Percentiles rank a stretch among this genome's conserved stretches.
Conservation (phyloP, 2,797 vertebrate genomes). For the Acanthurus tractus region DNA sequence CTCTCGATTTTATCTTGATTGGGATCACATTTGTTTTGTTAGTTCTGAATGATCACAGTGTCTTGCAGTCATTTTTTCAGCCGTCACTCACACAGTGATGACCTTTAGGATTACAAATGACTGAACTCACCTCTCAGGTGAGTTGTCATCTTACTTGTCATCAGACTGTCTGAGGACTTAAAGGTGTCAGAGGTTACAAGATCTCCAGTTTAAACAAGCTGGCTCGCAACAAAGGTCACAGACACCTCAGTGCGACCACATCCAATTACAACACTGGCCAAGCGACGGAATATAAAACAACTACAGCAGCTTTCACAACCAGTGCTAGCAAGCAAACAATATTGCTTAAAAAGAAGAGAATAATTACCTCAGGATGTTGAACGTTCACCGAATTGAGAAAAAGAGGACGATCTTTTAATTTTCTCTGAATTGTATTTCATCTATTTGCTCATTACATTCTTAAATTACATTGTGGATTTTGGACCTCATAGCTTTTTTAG, state of each 20-base stretch:
- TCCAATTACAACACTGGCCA: constrained; percentile 67
- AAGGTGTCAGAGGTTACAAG: constrained; percentile 67
- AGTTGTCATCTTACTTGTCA: constrained; percentile 62
- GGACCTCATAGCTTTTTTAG: background rate
- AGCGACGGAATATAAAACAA: constrained; percentile 56
- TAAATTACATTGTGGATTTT: constrained; percentile 6
- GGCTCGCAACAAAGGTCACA: constrained; percentile 72
- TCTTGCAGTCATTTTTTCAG: background rate
- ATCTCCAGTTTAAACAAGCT: constrained; percentile 74
- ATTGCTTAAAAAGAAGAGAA: constrained; percentile 1
- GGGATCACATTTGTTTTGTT: background rate
- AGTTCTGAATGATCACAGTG: background rate
- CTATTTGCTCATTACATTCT: background rate
- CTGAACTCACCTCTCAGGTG: constrained; percentile 37
- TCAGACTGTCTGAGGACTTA: constrained; percentile 65
- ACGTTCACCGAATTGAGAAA: background rate
- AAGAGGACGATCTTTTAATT: background rate
- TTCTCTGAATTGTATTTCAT: background rate
- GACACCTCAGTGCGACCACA: constrained; percentile 58
- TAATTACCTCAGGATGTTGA: constrained; percentile 9
- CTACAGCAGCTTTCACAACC: constrained; percentile 27
- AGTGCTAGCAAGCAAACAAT: constrained; percentile 1
- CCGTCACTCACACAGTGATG: background rate
- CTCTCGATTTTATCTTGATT: background rate
- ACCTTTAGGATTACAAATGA: constrained; percentile 43